Conservation (phyloP, 2,113 vertebrate genomes). For the Rhabdornis inornatus region DNA sequence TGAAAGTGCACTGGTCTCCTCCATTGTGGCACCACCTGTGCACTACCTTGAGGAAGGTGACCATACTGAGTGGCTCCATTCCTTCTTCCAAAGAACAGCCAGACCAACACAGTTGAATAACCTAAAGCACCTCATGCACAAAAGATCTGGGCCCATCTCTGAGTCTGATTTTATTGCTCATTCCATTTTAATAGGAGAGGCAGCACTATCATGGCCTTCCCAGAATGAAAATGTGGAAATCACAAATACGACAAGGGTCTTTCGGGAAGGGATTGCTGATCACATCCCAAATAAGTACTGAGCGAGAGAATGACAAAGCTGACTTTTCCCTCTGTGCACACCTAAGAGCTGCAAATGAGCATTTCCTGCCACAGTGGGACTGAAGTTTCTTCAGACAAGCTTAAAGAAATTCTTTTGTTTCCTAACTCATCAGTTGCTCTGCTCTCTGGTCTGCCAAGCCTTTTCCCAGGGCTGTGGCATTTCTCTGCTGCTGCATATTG, state of each 20-base stretch:
- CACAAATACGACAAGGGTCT: neutral
- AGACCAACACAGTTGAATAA: accelerated
- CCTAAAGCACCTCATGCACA: accelerated
- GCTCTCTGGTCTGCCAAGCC: neutral
- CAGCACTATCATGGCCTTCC: neutral
- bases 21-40: neutral
- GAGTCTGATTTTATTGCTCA: neutral
- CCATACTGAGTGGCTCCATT: accelerated
- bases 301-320: neutral
- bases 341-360: neutral
- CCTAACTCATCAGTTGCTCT: neutral
- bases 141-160: neutral
- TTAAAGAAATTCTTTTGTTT: neutral
- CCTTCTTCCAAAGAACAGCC: neutral
- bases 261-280: neutral
- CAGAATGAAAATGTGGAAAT: neutral
- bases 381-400: neutral
- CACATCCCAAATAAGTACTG: neutral
- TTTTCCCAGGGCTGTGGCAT: neutral
- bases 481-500: neutral
- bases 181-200: neutral
- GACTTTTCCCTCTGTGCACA: neutral
- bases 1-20: neutral
- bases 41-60: neutral
- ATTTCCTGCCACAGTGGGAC: neutral